These are phyloP conservation scores for Xiphophorus birchmanni DNA, from an alignment of 2,797 vertebrate species.

Conservation along the genomic window DNA sequence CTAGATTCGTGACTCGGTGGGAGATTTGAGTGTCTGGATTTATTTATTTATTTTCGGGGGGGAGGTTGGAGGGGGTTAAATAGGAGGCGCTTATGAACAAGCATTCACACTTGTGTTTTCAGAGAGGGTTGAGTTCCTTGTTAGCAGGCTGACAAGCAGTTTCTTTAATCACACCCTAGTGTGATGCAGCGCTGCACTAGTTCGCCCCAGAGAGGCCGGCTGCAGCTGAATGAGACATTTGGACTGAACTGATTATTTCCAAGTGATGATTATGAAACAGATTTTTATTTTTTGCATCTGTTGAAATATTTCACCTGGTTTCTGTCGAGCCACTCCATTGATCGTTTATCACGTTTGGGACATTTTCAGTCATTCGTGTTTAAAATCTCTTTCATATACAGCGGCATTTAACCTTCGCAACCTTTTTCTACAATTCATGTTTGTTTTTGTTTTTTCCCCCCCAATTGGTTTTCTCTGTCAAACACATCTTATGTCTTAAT, in stretches of 20 bases:
- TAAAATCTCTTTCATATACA: not conserved
- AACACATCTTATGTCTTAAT: slow-evolving; percentile 1
- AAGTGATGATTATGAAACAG: not conserved
- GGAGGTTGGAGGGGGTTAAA: too few species aligned
- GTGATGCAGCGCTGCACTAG: not conserved
- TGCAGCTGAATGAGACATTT: not conserved
- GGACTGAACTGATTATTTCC: not conserved
- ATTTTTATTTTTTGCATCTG: not conserved
- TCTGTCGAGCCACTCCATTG: not conserved
- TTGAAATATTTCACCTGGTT: not conserved
- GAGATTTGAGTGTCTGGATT: slow-evolving; percentile 7
- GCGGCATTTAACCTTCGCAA: not conserved
- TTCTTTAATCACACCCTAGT: not conserved
- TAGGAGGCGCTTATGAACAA: not conserved
- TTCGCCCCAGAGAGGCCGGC: not conserved
- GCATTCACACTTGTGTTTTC: not conserved
- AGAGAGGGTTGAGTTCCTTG: not conserved
- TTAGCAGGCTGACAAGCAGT: not conserved
- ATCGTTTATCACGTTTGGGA: not conserved
- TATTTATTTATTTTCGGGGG: not conserved
- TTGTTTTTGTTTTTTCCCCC: not conserved
- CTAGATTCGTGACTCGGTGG: slow-evolving; percentile 12
- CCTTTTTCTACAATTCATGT: not conserved
- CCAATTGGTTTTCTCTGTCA: not conserved
- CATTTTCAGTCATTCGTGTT: not conserved